Conservation (phyloP, 2,888 invertebrate genomes). For the Polyommatus icarus region DNA sequence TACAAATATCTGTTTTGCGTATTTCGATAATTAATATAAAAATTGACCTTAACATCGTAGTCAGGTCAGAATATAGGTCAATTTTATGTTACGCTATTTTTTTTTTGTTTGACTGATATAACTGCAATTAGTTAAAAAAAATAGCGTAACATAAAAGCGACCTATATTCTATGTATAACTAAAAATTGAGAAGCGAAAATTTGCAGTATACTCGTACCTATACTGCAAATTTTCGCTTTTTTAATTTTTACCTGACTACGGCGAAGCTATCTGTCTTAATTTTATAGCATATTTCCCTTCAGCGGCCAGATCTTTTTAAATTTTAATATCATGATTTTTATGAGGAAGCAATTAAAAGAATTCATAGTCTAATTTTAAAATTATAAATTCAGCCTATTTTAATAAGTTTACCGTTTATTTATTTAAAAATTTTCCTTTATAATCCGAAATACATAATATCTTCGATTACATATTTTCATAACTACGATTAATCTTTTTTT, state of each 20-base stretch:
- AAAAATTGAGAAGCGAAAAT: no score
- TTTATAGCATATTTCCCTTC: not conserved
- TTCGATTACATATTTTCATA: not conserved
- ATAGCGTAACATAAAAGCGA: no score
- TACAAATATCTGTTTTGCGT: not conserved
- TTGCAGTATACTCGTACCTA: no score
- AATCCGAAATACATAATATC: no score
- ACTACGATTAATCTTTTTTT: not conserved
- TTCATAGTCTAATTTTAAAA: not conserved
- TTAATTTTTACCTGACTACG: no score
- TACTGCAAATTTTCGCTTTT: no score
- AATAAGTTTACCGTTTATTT: not conserved
- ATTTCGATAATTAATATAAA: not conserved
- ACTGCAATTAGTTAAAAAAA: no score
- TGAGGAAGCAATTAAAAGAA: not conserved
- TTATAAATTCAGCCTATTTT: not conserved
- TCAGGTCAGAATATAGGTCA: not conserved
- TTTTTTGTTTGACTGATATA: not conserved
- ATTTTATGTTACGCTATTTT: not conserved
- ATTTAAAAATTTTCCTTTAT: not conserved
- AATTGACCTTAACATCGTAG: not conserved
- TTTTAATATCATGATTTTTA: not conserved
- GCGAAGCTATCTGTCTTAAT: not conserved
- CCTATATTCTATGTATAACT: no score
- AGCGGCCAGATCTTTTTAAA: not conserved